A percentile compares a stretch with the other conserved stretches of the same genome.
phyloP scores from a whole-genome alignment of 2,888 invertebrate genomes.

The Oscheius sp. region DNA sequence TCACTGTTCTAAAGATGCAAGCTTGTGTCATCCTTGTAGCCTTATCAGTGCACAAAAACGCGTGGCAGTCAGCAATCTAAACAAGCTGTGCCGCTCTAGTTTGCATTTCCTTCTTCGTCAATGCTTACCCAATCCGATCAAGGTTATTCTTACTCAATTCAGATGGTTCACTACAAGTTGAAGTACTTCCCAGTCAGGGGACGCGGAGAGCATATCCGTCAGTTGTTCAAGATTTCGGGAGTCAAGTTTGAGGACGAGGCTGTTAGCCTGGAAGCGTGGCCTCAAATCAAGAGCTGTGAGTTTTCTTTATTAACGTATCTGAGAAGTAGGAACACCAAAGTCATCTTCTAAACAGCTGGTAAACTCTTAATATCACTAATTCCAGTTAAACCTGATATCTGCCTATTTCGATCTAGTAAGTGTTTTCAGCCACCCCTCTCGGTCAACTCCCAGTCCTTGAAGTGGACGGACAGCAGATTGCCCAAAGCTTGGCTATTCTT shows the following conservation, averaged over 20 bases:
- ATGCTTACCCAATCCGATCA: background rate
- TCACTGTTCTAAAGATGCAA: too few relatives aligned
- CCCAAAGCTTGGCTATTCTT: conserved; percentile 63
- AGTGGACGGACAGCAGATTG: conserved; percentile 67
- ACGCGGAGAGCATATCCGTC: conserved; percentile 65
- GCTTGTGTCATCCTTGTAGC: too few relatives aligned
- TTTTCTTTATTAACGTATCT: background rate
- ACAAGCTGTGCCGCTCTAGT: background rate
- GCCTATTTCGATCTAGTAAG: background rate
- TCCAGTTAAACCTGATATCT: background rate
- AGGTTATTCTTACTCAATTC: background rate
- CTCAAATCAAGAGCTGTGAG: conserved; percentile 56
- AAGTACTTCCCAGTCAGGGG: conserved; percentile 63
- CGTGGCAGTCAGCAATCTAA: conserved; percentile 3
- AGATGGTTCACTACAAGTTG: conserved; percentile 54
- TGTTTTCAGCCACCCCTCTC: conserved; percentile 65
- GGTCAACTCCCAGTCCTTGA: conserved; percentile 69
- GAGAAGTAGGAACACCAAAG: background rate
- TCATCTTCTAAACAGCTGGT: background rate
- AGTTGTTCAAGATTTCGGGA: conserved; percentile 58
- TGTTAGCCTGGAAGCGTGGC: conserved; percentile 60
- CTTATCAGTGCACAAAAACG: too few relatives aligned
- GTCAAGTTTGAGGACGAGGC: conserved; percentile 58
- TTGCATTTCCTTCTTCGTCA: background rate
- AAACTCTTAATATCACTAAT: background rate